Evolutionary conservation across 1,140 invertebrate genomes (phyloP).

Genomic region (Bicyclus anynana): DNA sequence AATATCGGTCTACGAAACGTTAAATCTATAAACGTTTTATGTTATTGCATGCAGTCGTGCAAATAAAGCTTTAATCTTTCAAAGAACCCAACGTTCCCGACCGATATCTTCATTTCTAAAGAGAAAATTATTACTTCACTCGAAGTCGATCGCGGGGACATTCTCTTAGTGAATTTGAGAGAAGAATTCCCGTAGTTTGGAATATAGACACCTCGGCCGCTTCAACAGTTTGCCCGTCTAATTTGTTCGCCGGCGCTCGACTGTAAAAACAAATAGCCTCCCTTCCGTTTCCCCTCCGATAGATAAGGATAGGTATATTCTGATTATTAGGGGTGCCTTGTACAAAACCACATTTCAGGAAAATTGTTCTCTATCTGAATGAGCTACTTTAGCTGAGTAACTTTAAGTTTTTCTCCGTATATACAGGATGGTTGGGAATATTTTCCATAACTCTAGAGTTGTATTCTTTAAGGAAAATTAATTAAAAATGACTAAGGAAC

Average conservation of each 20-base stretch:
- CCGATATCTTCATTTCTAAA: slow-evolving; percentile 36
- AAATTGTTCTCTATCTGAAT: background rate
- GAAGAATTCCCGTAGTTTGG: slow-evolving; percentile 62
- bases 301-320: slow-evolving; percentile 58
- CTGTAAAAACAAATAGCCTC: slow-evolving; percentile 74
- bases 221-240: slow-evolving; percentile 75
- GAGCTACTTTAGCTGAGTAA: background rate
- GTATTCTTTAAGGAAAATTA: no score
- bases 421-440: no score
- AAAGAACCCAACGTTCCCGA: background rate
- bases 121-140: slow-evolving; percentile 66
- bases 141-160: slow-evolving; percentile 51
- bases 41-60: background rate
- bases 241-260: slow-evolving; percentile 71
- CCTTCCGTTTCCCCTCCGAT: slow-evolving; percentile 49
- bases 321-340: slow-evolving; percentile 10
- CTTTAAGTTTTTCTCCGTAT: no score
- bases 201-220: slow-evolving; percentile 72
- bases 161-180: slow-evolving; percentile 57
- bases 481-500: no score
- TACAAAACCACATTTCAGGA: background rate
- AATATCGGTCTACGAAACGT: no score
- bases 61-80: background rate
- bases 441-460: no score
- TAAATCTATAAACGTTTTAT: no score